A percentile compares a stretch with the other conserved stretches of the same genome.
These are phyloP conservation scores for Lepidurus packardi DNA, from an alignment of 1,140 invertebrate species.

Conservation along the genomic window DNA sequence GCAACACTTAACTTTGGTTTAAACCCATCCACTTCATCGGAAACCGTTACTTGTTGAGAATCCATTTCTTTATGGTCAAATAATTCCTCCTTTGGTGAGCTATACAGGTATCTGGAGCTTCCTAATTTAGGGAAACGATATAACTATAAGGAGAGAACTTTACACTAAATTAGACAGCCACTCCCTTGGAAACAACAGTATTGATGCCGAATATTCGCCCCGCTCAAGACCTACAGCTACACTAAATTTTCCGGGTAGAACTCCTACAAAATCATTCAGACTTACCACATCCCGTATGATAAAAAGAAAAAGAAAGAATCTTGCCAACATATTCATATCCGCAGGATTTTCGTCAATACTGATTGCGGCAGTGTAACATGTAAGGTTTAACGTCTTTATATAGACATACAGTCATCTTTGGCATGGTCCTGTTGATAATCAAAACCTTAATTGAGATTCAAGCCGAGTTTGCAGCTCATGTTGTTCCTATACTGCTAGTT, in stretches of 20 bases:
- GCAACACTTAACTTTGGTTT: neutral
- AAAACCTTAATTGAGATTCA: too few relatives aligned
- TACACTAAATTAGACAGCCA: neutral
- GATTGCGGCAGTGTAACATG: too few relatives aligned
- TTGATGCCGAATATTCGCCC: too few relatives aligned
- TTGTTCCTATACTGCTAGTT: too few relatives aligned
- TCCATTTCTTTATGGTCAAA: neutral
- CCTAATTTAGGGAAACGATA: neutral
- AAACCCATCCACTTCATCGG: neutral
- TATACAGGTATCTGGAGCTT: neutral
- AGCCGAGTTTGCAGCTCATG: too few relatives aligned
- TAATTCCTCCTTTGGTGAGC: neutral
- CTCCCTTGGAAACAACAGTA: neutral
- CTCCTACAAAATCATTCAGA: neutral
- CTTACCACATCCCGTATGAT: conserved; percentile 21
- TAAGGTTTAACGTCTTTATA: too few relatives aligned
- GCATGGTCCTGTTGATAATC: too few relatives aligned
- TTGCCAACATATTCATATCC: neutral
- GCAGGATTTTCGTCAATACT: neutral
- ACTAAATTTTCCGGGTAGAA: neutral
- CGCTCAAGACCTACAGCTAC: neutral
- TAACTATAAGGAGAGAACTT: neutral
- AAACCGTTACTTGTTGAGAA: neutral
- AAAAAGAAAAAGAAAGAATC: conserved; percentile 1
- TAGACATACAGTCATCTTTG: too few relatives aligned